Percentiles rank a stretch among this genome's conserved stretches.
Evolutionary conservation across 23 tunicate genomes (phyloP).

Genomic region (Trididemnum clinides): DNA sequence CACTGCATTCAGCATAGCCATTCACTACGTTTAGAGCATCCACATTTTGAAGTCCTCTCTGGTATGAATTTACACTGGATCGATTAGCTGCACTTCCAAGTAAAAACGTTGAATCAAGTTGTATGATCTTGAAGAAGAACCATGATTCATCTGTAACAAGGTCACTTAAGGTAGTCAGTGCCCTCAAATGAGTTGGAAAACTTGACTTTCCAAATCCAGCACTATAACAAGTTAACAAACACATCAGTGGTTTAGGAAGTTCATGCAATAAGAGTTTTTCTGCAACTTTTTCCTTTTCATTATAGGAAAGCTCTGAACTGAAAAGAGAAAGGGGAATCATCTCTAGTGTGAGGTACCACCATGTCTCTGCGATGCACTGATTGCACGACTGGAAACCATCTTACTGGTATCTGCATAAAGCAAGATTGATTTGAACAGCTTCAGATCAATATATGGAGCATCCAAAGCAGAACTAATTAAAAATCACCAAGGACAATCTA

Average conservation of each 20-base stretch:
- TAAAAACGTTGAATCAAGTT: not conserved
- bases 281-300: constrained; percentile 1
- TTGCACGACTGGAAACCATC: not conserved
- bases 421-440: not conserved
- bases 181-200: not conserved
- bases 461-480: not conserved
- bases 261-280: not conserved
- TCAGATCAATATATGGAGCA: not conserved
- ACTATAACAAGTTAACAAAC: not conserved
- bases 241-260: not conserved
- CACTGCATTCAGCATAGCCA: not conserved
- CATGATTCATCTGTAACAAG: constrained; percentile 15
- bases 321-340: constrained; percentile 17
- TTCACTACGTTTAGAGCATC: constrained; percentile 6
- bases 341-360: constrained; percentile 1
- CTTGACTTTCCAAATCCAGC: constrained; percentile 10
- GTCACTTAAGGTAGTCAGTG: not conserved
- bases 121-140: constrained; percentile 5
- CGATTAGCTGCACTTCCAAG: constrained; percentile 9
- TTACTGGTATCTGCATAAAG: too few species aligned
- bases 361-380: not conserved
- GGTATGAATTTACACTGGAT: not conserved
- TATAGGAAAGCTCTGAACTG: not conserved
- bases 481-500: constrained; percentile 14
- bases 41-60: not conserved